A percentile compares a stretch with the other conserved stretches of the same genome.
phyloP scores from a whole-genome alignment of 1,140 invertebrate species.

The Mactra quadrangularis region DNA sequence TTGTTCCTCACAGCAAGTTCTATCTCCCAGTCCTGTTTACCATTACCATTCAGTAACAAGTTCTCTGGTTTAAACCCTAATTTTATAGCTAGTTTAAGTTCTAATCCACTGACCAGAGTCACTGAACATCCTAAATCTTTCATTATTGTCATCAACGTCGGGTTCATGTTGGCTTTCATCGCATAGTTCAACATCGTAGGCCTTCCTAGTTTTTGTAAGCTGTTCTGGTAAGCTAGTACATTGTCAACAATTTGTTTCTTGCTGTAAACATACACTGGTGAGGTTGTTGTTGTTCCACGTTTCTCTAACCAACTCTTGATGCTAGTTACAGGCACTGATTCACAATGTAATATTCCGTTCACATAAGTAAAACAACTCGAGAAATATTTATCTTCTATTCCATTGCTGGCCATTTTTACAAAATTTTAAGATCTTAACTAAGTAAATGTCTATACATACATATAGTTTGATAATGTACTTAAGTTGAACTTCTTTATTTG shows the following conservation, averaged over 20 bases:
- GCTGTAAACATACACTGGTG: conserved; percentile 80
- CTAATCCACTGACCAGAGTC: conserved; percentile 82
- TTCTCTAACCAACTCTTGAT: conserved; percentile 47
- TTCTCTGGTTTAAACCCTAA: conserved; percentile 75
- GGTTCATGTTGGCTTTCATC: conserved; percentile 82
- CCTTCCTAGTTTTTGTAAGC: conserved; percentile 67
- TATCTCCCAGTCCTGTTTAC: conserved; percentile 83
- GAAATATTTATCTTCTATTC: neutral
- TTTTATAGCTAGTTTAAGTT: conserved; percentile 80
- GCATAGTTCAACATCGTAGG: conserved; percentile 76
- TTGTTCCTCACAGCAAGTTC: conserved; percentile 79
- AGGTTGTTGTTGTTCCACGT: conserved; percentile 10
- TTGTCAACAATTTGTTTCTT: conserved; percentile 73
- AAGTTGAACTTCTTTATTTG: neutral
- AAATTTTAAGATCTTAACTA: neutral
- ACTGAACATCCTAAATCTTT: conserved; percentile 73
- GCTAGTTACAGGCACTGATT: conserved; percentile 64
- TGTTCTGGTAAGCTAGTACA: conserved; percentile 72
- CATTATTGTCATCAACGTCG: conserved; percentile 76
- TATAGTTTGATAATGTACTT: neutral
- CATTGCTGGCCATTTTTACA: too few species aligned
- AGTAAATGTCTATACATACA: neutral
- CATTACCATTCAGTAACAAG: conserved; percentile 84
- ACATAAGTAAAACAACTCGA: neutral
- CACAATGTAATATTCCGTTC: conserved; percentile 68